Conservation (phyloP, 2,113 vertebrate genomes). For the Centrocercus urophasianus region DNA sequence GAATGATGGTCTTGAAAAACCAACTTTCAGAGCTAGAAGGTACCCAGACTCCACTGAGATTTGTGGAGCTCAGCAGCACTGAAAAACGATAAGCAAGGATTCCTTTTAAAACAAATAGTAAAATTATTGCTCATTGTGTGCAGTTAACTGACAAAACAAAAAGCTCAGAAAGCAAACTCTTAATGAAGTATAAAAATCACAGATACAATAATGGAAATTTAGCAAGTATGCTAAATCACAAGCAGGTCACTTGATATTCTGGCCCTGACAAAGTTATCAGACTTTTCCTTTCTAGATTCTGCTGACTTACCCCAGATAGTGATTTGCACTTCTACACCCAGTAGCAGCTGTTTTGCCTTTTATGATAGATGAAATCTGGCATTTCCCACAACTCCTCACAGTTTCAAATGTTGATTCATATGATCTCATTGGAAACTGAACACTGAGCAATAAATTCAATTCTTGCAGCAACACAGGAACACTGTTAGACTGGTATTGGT, state of each 20-base stretch:
- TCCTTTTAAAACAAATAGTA: background rate
- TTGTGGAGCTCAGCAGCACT: background rate
- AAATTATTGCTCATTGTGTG: background rate
- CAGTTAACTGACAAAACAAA: background rate
- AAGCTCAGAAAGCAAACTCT: background rate
- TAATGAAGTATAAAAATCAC: background rate
- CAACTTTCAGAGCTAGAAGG: background rate
- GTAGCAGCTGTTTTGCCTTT: slow-evolving; percentile 39
- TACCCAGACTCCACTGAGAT: background rate
- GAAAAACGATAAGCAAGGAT: background rate
- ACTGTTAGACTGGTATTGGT: background rate
- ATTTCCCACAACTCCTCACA: background rate
- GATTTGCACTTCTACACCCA: slow-evolving; percentile 45
- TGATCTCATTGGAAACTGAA: background rate
- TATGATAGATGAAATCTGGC: background rate
- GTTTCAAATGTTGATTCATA: background rate
- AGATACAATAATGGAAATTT: background rate
- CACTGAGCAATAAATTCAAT: background rate
- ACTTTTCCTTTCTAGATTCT: slow-evolving; percentile 11
- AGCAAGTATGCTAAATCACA: background rate
- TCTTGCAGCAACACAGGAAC: background rate
- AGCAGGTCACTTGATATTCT: background rate
- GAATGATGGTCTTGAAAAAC: background rate
- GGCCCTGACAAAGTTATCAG: slow-evolving; percentile 11
- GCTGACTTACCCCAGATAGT: background rate